Base-by-base conservation (phyloP, 2,888 invertebrate species). In the Stratiomys singularior region DNA sequence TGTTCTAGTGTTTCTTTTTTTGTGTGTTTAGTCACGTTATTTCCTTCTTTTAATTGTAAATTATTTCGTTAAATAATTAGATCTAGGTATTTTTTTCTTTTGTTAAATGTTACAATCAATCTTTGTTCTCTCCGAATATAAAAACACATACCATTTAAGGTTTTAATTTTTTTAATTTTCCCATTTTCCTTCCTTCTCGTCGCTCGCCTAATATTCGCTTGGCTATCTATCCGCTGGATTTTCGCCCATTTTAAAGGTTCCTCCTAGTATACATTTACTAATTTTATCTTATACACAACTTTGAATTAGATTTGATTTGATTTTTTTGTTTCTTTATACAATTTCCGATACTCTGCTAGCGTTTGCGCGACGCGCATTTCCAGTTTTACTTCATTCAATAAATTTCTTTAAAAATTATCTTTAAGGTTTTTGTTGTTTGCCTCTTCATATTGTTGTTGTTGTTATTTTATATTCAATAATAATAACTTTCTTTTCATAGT, bases 91-190 rank as follows among this genome's bases (percentile, higher is more conserved):
- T 44, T 76, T 76, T 74, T 76, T 77, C n/a, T 18, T 23, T 64
- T 77, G 21, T 69, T 58, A 28, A 47, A 64, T 78, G 56, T 56
- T 85, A 84, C 87, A 87, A 88, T 90, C 90, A 90, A 90, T 90
- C 90, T 90, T 90, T 89, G 89, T 89, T 90, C 90, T 90, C 90
- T 90, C 90, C 88, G 86, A 86, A 86, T 85, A 86, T 86, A 86
- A 90, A 74, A 89, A 89, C 89, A 89, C 89, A 89, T 89, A 89
- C 89, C 74, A 37, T 28, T 47, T 63, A 76, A 76, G 66, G 76
- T 72, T 58, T 72, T 72, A 63, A 13, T 52, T 63, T 77, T 63
- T 1, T 72, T 27, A 60, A 15, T 60, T 21, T 15, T 77, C 63
- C 30, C 37, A 27, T 27, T 44, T 47, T 76, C 76, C 15, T 58